Percentiles rank a stretch among this genome's conserved stretches.
phyloP scores from a whole-genome alignment of 2,888 invertebrate species.

The Phragmatobia fuliginosa region DNA sequence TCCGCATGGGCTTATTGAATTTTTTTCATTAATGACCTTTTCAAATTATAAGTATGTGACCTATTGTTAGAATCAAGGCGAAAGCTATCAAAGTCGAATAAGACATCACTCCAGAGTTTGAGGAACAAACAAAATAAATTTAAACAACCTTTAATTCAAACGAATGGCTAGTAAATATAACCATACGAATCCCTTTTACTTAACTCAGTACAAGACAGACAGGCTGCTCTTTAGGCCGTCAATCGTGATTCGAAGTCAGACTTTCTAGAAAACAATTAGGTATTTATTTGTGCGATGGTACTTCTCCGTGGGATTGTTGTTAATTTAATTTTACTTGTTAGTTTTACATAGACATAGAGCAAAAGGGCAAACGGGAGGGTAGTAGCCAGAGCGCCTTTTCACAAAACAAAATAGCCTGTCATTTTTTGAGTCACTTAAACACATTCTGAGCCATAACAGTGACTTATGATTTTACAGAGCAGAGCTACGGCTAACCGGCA shows the following conservation, averaged over 20 bases:
- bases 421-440: too few relatives aligned
- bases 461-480: too few relatives aligned
- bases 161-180: slow-evolving; percentile 13
- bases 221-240: slow-evolving; percentile 45
- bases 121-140: not conserved
- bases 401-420: too few relatives aligned
- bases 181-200: slow-evolving; percentile 23
- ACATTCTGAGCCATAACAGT: too few relatives aligned
- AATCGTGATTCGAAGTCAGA: slow-evolving; percentile 43
- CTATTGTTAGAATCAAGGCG: too few relatives aligned
- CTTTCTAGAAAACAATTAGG: slow-evolving; percentile 51
- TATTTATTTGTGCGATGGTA: slow-evolving; percentile 24
- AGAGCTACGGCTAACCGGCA: too few relatives aligned
- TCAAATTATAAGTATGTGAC: not conserved
- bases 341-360: not conserved
- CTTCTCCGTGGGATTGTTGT: slow-evolving; percentile 27
- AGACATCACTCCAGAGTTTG: not conserved
- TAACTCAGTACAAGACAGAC: slow-evolving; percentile 37
- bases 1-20: too few relatives aligned
- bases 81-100: not conserved
- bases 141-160: slow-evolving; percentile 6
- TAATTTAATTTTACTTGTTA: not conserved
- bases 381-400: too few relatives aligned
- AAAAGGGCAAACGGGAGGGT: too few relatives aligned
- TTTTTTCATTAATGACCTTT: not conserved